Evolutionary conservation across 2,888 invertebrate genomes (phyloP).

Genomic region (Eupithecia subumbrata): DNA sequence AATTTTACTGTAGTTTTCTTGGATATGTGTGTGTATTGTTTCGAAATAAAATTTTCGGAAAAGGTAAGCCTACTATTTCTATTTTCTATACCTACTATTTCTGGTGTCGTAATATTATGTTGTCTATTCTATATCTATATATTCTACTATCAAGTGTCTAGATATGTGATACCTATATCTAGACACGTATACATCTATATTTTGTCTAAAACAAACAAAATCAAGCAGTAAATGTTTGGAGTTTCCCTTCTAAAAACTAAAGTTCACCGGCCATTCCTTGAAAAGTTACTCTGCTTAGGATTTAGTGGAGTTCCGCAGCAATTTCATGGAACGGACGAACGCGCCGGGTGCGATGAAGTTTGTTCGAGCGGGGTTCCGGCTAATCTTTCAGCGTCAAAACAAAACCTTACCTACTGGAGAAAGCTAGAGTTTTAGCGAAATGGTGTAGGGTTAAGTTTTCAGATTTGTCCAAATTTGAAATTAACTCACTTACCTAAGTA

Average conservation of each 20-base stretch:
- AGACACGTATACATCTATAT: not conserved
- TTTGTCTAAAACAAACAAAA: not conserved
- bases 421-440: not conserved
- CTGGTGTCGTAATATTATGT: too few species aligned
- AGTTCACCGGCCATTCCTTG: constrained; percentile 29
- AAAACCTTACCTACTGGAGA: not conserved
- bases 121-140: not conserved
- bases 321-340: constrained; percentile 38
- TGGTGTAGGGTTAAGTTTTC: not conserved
- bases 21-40: not conserved
- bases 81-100: not conserved
- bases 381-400: constrained; percentile 17
- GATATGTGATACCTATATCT: too few species aligned
- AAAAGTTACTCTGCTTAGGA: constrained; percentile 36
- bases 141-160: not conserved
- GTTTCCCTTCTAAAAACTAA: constrained; percentile 15
- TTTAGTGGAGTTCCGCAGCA: constrained; percentile 34
- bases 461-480: not conserved
- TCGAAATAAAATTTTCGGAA: too few species aligned
- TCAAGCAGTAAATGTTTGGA: not conserved
- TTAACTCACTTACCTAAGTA: too few species aligned
- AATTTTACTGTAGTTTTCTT: not conserved
- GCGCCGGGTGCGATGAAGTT: constrained; percentile 35
- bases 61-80: too few species aligned
- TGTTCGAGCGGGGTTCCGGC: constrained; percentile 34